These are phyloP conservation scores for Hipposideros larvatus DNA, from an alignment of 2,797 vertebrate genomes.

Conservation along the genomic window DNA sequence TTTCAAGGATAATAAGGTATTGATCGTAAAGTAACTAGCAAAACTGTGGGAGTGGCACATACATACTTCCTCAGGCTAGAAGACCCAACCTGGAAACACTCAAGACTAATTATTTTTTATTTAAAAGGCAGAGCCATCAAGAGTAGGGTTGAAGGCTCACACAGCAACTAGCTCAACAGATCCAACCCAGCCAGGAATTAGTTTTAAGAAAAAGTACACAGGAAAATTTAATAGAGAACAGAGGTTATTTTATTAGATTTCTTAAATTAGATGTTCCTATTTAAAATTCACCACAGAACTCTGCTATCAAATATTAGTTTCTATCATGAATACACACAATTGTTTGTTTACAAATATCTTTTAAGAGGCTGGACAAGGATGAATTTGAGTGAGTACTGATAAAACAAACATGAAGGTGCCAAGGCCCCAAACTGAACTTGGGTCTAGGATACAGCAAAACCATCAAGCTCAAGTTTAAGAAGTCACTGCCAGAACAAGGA, in stretches of 20 bases:
- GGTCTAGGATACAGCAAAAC: slow-evolving; percentile 11
- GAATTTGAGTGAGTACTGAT: neutral
- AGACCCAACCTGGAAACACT: neutral
- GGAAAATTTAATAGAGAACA: slow-evolving; percentile 16
- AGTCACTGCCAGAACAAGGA: neutral
- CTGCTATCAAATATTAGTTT: slow-evolving; percentile 7
- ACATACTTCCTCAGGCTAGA: neutral
- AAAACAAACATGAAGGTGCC: slow-evolving; percentile 13
- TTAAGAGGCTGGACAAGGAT: neutral
- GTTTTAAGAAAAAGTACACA: slow-evolving; percentile 39
- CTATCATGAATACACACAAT: neutral
- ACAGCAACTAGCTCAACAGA: slow-evolving; percentile 1
- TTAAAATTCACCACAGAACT: slow-evolving; percentile 11
- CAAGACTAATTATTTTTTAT: neutral
- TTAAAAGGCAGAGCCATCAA: slow-evolving; percentile 31
- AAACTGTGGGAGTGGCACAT: neutral
- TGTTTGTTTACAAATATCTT: slow-evolving; percentile 20
- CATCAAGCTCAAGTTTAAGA: slow-evolving; percentile 29
- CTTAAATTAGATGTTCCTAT: neutral
- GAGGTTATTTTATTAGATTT: neutral
- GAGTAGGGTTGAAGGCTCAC: neutral
- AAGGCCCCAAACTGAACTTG: neutral
- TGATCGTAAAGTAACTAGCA: slow-evolving; percentile 47
- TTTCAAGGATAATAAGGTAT: slow-evolving; percentile 4
- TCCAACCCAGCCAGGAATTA: neutral